phyloP scores from a whole-genome alignment of 2,113 vertebrate genomes.

The Hippolais icterina region DNA sequence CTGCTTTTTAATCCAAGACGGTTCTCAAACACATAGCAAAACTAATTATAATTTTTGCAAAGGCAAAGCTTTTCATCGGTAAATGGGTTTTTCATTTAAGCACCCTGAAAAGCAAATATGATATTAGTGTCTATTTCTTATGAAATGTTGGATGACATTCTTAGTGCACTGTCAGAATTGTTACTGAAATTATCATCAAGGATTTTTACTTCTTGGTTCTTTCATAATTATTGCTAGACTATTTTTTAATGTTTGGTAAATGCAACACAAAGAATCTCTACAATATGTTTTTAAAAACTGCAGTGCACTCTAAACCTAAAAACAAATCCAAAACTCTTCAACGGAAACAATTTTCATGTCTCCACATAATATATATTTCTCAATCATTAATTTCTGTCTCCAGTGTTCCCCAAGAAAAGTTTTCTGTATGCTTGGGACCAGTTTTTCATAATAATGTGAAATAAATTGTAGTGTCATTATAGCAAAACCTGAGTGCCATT shows the following conservation, averaged over 20 bases:
- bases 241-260: neutral
- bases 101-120: neutral
- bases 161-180: neutral
- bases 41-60: neutral
- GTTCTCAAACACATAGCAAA: neutral
- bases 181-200: neutral
- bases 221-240: neutral
- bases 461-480: neutral
- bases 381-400: neutral
- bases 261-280: neutral
- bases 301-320: neutral
- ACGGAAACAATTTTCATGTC: neutral
- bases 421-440: neutral
- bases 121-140: neutral
- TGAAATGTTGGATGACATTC: neutral
- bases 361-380: neutral
- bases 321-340: neutral
- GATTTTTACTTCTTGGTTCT: neutral
- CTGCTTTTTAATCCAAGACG: neutral
- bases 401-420: neutral
- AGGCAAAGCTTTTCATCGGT: neutral
- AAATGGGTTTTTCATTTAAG: neutral
- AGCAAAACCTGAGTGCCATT: neutral
- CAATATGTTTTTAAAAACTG: neutral
- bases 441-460: neutral